Evolutionary conservation across 1,140 invertebrate genomes (phyloP).

Genomic region (Nomia melanderi): DNA sequence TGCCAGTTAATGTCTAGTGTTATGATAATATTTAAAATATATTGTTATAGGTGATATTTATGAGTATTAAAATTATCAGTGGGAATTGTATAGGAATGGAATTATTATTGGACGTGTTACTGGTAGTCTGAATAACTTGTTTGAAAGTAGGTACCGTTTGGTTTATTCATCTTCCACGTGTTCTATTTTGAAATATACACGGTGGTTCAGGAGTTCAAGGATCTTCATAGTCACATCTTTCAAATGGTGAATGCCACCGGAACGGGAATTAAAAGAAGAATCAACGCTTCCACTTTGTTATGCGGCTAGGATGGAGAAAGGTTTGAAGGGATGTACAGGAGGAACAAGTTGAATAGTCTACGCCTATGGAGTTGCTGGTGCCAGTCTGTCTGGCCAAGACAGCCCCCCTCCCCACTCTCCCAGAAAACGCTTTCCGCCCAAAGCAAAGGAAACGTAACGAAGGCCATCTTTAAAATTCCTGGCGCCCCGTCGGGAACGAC

Average conservation of each 20-base stretch:
- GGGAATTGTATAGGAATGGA: no score
- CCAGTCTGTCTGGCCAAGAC: slow-evolving; percentile 67
- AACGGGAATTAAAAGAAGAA: not conserved
- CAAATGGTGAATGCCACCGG: not conserved
- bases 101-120: no score
- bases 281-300: slow-evolving; percentile 7
- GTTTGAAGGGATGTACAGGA: not conserved
- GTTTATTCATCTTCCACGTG: no score
- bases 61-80: no score
- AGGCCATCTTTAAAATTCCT: slow-evolving; percentile 68
- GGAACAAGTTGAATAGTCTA: slow-evolving; percentile 38
- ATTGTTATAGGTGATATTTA: no score
- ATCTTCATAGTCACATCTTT: not conserved
- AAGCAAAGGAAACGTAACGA: slow-evolving; percentile 56
- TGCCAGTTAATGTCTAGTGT: no score
- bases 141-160: no score
- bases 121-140: no score
- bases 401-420: slow-evolving; percentile 19
- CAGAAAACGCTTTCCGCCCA: slow-evolving; percentile 49
- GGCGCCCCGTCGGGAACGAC: slow-evolving; percentile 62
- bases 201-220: no score
- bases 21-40: no score
- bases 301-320: not conserved
- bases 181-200: no score
- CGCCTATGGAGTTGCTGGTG: slow-evolving; percentile 58